phyloP scores from a whole-genome alignment of 2,797 vertebrate species.

The Enteromius trimaculatus region DNA sequence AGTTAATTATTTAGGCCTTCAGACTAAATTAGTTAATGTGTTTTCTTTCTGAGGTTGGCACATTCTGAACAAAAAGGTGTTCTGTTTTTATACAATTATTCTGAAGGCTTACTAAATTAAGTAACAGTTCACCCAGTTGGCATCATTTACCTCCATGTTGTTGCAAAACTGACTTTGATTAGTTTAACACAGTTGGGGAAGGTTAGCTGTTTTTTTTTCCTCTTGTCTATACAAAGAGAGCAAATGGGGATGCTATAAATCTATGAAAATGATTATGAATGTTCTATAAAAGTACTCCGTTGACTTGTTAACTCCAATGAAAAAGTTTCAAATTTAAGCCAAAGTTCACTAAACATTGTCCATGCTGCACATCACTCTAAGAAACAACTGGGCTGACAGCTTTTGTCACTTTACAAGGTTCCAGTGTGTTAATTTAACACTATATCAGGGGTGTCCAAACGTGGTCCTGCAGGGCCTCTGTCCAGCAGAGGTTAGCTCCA shows the following conservation, averaged over 20 bases:
- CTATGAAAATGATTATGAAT: background rate
- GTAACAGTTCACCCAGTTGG: background rate
- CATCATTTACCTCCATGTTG: background rate
- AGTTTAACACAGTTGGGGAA: background rate
- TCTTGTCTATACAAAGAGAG: background rate
- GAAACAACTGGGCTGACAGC: background rate
- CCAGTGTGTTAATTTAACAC: background rate
- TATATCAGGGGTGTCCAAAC: background rate
- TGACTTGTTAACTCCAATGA: no score
- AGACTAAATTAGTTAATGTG: background rate
- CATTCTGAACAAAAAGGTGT: background rate
- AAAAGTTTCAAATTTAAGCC: background rate
- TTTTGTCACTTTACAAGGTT: background rate
- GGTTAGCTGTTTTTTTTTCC: background rate
- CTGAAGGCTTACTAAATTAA: background rate
- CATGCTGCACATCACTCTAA: background rate
- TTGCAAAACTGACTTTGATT: background rate
- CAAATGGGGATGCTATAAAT: background rate
- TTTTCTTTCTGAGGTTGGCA: background rate
- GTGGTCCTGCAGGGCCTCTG: background rate
- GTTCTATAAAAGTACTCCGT: background rate
- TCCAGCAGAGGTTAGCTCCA: background rate
- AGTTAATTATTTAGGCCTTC: background rate
- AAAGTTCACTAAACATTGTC: background rate
- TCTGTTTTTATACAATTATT: background rate